Evolutionary conservation across 2,888 invertebrate genomes (phyloP).

Genomic region (Conomelus anceps): DNA sequence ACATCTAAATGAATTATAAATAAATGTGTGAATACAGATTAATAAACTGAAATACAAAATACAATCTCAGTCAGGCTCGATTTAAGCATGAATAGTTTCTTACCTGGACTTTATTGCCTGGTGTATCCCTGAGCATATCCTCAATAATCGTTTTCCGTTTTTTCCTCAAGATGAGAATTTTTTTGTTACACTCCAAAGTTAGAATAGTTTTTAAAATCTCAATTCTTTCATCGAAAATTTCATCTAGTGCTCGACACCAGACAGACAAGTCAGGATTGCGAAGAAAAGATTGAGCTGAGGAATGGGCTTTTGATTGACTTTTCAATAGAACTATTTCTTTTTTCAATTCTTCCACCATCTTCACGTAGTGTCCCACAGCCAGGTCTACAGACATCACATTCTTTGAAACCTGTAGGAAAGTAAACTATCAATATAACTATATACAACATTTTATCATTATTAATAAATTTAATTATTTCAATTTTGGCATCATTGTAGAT

Average conservation of each 20-base stretch:
- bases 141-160: neutral
- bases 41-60: too few relatives aligned
- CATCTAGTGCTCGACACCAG: neutral
- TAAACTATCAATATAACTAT: neutral
- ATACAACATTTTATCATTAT: neutral
- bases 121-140: neutral
- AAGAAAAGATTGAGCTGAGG: neutral
- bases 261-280: neutral
- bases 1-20: too few relatives aligned
- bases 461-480: too few relatives aligned
- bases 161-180: neutral
- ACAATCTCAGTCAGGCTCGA: too few relatives aligned
- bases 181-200: neutral
- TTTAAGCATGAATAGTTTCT: neutral
- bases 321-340: neutral
- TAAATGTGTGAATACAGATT: too few relatives aligned
- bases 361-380: neutral
- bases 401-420: neutral
- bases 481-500: too few relatives aligned
- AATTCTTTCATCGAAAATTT: constrained; percentile 2
- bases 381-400: neutral
- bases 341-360: neutral
- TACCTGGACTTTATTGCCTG: neutral
- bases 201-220: neutral
- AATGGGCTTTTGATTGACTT: neutral